Percentiles rank a stretch among this genome's conserved stretches.
phyloP scores from a whole-genome alignment of 2,797 vertebrate genomes.

The Otus scops region DNA sequence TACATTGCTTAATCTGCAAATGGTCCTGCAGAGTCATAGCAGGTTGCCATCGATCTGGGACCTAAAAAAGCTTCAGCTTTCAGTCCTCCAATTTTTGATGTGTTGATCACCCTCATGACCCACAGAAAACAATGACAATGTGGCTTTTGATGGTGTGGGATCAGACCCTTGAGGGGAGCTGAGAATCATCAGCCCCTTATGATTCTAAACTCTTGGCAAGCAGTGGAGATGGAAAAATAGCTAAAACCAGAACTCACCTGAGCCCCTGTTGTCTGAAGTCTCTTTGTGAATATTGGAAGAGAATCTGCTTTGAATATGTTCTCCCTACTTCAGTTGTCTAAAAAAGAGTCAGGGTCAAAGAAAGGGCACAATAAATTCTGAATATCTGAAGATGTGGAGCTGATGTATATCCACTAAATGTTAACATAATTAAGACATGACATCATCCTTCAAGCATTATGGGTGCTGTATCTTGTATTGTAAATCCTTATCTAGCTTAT shows the following conservation, averaged over 20 bases:
- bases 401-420: conserved; percentile 69
- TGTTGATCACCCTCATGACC: background rate
- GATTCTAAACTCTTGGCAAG: background rate
- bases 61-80: background rate
- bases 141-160: background rate
- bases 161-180: background rate
- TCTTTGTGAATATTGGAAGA: conserved; percentile 23
- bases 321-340: conserved; percentile 33
- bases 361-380: conserved; percentile 68
- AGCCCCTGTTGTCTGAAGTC: conserved; percentile 45
- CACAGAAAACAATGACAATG: background rate
- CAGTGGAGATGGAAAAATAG: background rate
- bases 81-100: background rate
- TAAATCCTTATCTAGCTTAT: conserved; percentile 61
- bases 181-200: background rate
- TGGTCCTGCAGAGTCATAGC: background rate
- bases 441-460: conserved; percentile 68
- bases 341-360: conserved; percentile 51
- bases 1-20: background rate
- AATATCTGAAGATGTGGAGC: conserved; percentile 68
- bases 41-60: background rate
- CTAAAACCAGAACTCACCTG: conserved; percentile 19
- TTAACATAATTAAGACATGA: conserved; percentile 73
- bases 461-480: conserved; percentile 54
- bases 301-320: conserved; percentile 71